Conservation (phyloP, 2,797 vertebrate species). For the Danio tinwini region DNA sequence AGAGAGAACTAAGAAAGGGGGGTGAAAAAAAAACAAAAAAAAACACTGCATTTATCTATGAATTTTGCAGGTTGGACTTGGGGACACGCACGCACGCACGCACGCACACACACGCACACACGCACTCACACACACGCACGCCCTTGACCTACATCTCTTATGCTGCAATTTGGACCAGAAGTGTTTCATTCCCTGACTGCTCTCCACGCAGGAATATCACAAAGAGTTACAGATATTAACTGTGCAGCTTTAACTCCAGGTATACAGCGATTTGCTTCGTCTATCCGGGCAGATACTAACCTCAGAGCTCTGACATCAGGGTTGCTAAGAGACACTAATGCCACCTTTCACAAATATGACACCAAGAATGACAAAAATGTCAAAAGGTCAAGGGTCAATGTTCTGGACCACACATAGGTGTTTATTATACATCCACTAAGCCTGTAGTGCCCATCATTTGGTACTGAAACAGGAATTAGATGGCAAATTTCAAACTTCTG, state of each 20-base stretch:
- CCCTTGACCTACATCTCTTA: background rate
- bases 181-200: background rate
- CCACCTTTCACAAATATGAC: constrained; percentile 29
- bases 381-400: constrained; percentile 58
- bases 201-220: constrained; percentile 4
- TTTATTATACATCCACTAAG: background rate
- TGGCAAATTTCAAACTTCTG: background rate
- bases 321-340: constrained; percentile 25
- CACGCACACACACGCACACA: background rate
- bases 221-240: constrained; percentile 11
- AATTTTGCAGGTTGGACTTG: background rate
- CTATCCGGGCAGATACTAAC: background rate
- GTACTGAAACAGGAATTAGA: background rate
- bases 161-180: background rate
- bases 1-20: background rate
- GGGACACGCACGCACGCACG: background rate
- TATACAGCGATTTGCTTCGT: background rate
- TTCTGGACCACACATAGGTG: background rate
- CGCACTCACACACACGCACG: background rate
- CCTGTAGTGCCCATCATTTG: background rate
- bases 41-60: constrained; percentile 5
- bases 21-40: constrained; percentile 20
- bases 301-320: background rate
- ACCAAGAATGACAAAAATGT: constrained; percentile 47
- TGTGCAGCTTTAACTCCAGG: background rate